Percentiles rank a stretch among this genome's conserved stretches.
Evolutionary conservation across 2,113 vertebrate species (phyloP).

Genomic region (Grallaria varia): DNA sequence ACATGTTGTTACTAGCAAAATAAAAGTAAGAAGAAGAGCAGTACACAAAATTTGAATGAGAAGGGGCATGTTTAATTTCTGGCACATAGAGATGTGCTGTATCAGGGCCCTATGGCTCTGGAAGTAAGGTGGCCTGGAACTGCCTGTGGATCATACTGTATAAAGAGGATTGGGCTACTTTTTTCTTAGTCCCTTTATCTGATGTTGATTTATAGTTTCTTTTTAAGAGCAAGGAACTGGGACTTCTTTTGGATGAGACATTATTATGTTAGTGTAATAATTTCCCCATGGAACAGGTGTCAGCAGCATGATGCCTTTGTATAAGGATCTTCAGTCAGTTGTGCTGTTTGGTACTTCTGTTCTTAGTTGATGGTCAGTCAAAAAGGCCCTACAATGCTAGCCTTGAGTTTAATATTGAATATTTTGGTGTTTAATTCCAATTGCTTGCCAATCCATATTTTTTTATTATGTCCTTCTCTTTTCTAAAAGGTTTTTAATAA

Average conservation of each 20-base stretch:
- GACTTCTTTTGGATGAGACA: neutral
- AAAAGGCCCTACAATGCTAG: neutral
- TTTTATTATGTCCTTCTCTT: neutral
- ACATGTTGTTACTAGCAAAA: neutral
- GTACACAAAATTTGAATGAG: neutral
- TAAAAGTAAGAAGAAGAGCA: neutral
- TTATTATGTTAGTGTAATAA: neutral
- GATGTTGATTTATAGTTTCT: neutral
- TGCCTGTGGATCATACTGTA: neutral
- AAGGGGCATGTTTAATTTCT: neutral
- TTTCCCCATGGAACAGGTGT: neutral
- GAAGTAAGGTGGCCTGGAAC: neutral
- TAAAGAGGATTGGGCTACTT: neutral
- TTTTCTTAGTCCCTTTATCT: neutral
- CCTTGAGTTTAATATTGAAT: neutral
- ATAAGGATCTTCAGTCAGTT: neutral
- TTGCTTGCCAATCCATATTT: neutral
- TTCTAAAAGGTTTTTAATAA: neutral
- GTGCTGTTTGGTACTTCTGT: neutral
- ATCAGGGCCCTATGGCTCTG: neutral
- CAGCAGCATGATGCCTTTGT: neutral
- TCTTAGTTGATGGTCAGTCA: neutral
- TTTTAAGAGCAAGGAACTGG: neutral
- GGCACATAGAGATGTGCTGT: neutral
- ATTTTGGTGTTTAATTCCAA: neutral